Evolutionary conservation across 2,113 vertebrate genomes (phyloP).

Genomic region (Neogobius melanostomus): DNA sequence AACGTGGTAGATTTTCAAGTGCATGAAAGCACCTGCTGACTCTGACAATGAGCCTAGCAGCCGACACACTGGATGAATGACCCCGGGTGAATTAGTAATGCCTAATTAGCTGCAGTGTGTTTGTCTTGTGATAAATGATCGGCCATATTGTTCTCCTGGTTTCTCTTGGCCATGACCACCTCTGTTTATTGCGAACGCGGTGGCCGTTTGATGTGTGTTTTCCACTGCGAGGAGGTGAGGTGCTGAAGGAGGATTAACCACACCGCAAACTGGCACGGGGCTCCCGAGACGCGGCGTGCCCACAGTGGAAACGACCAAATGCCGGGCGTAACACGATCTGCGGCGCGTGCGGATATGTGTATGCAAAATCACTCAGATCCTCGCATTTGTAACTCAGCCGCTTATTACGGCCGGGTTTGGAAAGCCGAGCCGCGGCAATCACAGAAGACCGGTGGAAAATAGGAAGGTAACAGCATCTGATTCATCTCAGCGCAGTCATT

Average conservation of each 20-base stretch:
- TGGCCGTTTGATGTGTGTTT: slow-evolving; percentile 53
- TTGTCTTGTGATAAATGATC: slow-evolving; percentile 24
- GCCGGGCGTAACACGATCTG: slow-evolving; percentile 65
- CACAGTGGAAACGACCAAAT: slow-evolving; percentile 64
- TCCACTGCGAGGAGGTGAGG: slow-evolving; percentile 55
- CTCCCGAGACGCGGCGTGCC: slow-evolving; percentile 44
- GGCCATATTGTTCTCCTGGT: slow-evolving; percentile 4
- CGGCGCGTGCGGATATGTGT: slow-evolving; percentile 11
- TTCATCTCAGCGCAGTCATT: slow-evolving; percentile 49
- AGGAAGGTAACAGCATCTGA: slow-evolving; percentile 47
- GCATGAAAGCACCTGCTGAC: slow-evolving; percentile 52
- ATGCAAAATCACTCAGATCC: slow-evolving; percentile 38
- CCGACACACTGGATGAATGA: slow-evolving; percentile 31
- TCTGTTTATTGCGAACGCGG: slow-evolving; percentile 45
- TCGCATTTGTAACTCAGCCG: slow-evolving; percentile 59
- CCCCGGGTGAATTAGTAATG: slow-evolving; percentile 29
- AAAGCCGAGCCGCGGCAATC: slow-evolving; percentile 45
- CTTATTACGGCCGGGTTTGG: slow-evolving; percentile 64
- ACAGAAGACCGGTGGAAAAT: slow-evolving; percentile 62
- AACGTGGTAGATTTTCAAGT: not conserved
- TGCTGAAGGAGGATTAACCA: slow-evolving; percentile 61
- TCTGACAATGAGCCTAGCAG: slow-evolving; percentile 5
- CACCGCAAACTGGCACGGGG: slow-evolving; percentile 63
- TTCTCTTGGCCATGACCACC: slow-evolving; percentile 30
- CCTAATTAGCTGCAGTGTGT: slow-evolving; percentile 30